A percentile compares a stretch with the other conserved stretches of the same genome.
These are phyloP conservation scores for honey bee (Apis mellifera) DNA, from an alignment of 1,140 invertebrate genomes.

Conservation along the genomic window Amel_HAv3.1 CM009937.2:1634001-1634500, in stretches of 20 bases:
- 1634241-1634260: too few relatives aligned
- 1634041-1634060: constrained; percentile 60
- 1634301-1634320: too few relatives aligned
- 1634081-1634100: constrained; percentile 59
- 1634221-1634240: too few relatives aligned
- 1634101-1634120: constrained; percentile 4
- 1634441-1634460: neutral
- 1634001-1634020: constrained; percentile 15
- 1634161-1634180: neutral
- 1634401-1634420: too few relatives aligned
- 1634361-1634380: too few relatives aligned
- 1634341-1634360: too few relatives aligned
- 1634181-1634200: too few relatives aligned
- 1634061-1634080: constrained; percentile 22
- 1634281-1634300: too few relatives aligned
- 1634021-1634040: constrained; percentile 52
- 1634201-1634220: too few relatives aligned
- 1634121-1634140: constrained; percentile 47
- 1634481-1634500: neutral
- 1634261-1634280: too few relatives aligned
- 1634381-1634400: too few relatives aligned
- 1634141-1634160: neutral
- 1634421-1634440: neutral
- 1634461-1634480: neutral
- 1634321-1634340: too few relatives aligned